Evolutionary conservation across 2,113 vertebrate genomes (phyloP), one percentile per base, ranked within the genome.

Genomic region (Oncorhynchus gorbuscha): DNA sequence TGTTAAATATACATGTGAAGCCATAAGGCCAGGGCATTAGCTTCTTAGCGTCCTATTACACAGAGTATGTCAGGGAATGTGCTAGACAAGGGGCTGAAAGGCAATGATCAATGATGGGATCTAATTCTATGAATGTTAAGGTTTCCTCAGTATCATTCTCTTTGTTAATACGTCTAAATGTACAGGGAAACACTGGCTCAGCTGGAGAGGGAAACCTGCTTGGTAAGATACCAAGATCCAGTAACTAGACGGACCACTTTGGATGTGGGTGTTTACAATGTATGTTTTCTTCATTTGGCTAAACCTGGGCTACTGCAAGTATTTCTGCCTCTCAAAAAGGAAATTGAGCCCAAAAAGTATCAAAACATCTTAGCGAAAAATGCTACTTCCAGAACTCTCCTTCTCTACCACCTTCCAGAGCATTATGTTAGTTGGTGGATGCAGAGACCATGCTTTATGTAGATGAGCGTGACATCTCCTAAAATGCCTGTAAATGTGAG

Each of bases 401-500:
- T 20, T 58, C 14, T 20, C 55, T 58, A 58, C 55, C 20, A 14
- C 14, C 55, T 20, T 20, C 55, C 55, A 58, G 14, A 58, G 39
- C 55, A 20, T 58, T 18, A 58, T 20, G 55, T 45, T 45, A 45
- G 9, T 45, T 12, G 2, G 2, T 45, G 39, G 64, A 45, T 11
- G 24, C 26, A 35, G 35, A 58, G 14, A 68, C 77, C 69, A 61
- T 51, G 86, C 85, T 78, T 80, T 76, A 84, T 84, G 85, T 86
- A 84, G 84, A 89, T 90, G 83, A 90, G 83, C 30, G 88, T 88
- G 90, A 91, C 87, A 89, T 85, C 88, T 88, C 89, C 18, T 86
- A 82, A 89, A 89, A 90, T 90, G 88, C 86, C 79, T 90, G 81
- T 82, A 79, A 88, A 88, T 88, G 78, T 79, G 87, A 87, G 74